phyloP scores from a whole-genome alignment of 2,113 vertebrate species.

The Vidua chalybeata region DNA sequence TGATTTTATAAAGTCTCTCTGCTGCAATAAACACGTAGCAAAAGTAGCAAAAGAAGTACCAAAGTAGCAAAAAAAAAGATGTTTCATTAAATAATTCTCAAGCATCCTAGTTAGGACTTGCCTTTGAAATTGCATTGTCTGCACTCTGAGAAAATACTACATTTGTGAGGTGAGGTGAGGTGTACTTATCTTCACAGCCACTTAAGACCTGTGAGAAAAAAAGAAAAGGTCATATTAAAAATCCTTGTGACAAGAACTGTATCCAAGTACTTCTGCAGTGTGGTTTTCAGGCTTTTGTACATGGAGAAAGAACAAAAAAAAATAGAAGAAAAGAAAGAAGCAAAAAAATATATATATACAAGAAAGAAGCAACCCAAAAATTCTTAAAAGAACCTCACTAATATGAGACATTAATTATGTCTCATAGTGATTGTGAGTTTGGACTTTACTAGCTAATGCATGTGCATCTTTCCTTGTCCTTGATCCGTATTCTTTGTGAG shows the following conservation, averaged over 20 bases:
- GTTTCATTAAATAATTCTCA: not conserved
- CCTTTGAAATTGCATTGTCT: not conserved
- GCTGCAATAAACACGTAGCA: not conserved
- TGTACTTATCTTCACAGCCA: not conserved
- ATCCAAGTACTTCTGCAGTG: not conserved
- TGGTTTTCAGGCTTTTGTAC: not conserved
- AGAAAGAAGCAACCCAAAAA: not conserved
- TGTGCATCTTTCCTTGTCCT: not conserved
- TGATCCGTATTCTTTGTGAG: not conserved
- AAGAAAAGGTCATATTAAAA: not conserved
- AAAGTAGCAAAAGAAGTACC: not conserved
- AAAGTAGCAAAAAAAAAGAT: not conserved
- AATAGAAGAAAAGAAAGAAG: not conserved
- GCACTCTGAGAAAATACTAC: not conserved
- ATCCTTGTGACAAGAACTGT: not conserved
- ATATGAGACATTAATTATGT: not conserved
- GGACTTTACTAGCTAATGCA: not conserved
- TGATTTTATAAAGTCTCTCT: not conserved
- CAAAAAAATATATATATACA: not conserved
- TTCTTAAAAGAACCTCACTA: not conserved
- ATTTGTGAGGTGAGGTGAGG: not conserved
- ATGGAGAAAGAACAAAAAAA: not conserved
- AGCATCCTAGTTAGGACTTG: not conserved
- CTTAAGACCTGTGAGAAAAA: not conserved
- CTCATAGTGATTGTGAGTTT: not conserved